Evolutionary conservation across 2,888 invertebrate species (phyloP), one percentile per base, ranked within the genome.

Genomic region (Eutolmus rufibarbis): DNA sequence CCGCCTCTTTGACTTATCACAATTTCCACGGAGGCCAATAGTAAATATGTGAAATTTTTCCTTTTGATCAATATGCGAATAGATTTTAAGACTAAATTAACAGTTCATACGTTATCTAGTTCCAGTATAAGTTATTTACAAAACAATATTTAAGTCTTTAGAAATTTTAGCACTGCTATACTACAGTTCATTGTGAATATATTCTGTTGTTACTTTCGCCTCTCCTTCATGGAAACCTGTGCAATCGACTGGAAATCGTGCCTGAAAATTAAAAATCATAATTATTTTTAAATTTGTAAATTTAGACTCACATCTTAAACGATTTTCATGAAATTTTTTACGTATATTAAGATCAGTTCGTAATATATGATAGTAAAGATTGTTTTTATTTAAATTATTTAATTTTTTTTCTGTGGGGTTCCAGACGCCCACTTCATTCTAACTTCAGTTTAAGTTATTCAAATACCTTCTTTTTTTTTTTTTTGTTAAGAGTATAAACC

Each of bases 171-270:
- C 40, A 14, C 87, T 88, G 31, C 28, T 12, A 86, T 88, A 88
- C 90, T 95, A 97, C 92, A 97, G 94, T 93, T 97, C 97, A 91
- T 94, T 97, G 92, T 97, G 97, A 90, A 95, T 94, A 88, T 96
- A 96, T 93, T 97, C 97, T 78, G 96, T 97, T 87, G 96, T 97
- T 40, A 96, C 96, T 94, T 95, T 95, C 76, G 95, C 92, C 92
- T 97, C 97, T 91, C 97, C 97, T 91, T 96, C 95, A 91, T 97
- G 97, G 94, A 97, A 97, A 1, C 95, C 95, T 37, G 94, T 94
- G 90, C 97, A 97, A 90, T 96, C 95, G 0, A 95, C 95, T 79
- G 95, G 95, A 91, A 96, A 92, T 89, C 92, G 91, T 77, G 89
- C 90, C 92, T 92, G 89, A 28, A 90, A 90, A 56, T 56, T 4